A percentile compares a stretch with the other conserved stretches of the same genome.
These are phyloP conservation scores for Montipora foliosa DNA, from an alignment of 64 coral and sea anemone species.

Conservation along the genomic window DNA sequence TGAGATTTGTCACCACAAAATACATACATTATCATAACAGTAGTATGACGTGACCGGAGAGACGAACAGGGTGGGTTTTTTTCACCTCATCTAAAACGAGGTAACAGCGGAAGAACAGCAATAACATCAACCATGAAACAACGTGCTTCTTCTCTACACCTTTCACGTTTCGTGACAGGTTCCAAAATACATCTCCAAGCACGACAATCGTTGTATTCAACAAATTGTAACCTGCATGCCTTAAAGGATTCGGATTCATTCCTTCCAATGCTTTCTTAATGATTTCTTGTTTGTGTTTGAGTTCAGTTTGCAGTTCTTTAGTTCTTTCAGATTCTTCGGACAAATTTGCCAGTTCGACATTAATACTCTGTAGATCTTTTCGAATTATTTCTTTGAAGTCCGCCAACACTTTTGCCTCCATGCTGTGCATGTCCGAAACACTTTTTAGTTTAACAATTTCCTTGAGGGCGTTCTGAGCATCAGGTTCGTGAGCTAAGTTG, in stretches of 20 bases:
- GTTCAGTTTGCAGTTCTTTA: neutral
- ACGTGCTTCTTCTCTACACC: neutral
- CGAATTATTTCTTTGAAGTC: slow-evolving; percentile 72
- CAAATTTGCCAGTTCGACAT: slow-evolving; percentile 13
- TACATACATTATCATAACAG: too few relatives aligned
- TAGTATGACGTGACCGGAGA: too few relatives aligned
- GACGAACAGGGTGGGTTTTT: too few relatives aligned
- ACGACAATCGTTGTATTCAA: neutral
- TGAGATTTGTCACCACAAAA: too few relatives aligned
- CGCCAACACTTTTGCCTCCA: slow-evolving; percentile 57
- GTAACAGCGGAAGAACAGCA: neutral
- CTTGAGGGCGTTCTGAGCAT: slow-evolving; percentile 51
- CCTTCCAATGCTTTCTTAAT: neutral
- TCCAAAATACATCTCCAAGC: neutral
- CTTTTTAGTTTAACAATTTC: slow-evolving; percentile 38
- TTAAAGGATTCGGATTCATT: neutral
- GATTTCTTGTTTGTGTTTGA: neutral
- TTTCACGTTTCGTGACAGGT: neutral
- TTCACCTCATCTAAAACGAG: neutral
- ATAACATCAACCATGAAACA: neutral
- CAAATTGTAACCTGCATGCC: neutral
- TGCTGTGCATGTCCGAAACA: slow-evolving; percentile 34
- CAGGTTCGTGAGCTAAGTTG: slow-evolving; percentile 49
- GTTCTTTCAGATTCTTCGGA: too few relatives aligned
- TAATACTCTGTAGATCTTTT: slow-evolving; percentile 55